Conservation (phyloP, 2,888 invertebrate genomes). For the Parnassius glacialis region DNA sequence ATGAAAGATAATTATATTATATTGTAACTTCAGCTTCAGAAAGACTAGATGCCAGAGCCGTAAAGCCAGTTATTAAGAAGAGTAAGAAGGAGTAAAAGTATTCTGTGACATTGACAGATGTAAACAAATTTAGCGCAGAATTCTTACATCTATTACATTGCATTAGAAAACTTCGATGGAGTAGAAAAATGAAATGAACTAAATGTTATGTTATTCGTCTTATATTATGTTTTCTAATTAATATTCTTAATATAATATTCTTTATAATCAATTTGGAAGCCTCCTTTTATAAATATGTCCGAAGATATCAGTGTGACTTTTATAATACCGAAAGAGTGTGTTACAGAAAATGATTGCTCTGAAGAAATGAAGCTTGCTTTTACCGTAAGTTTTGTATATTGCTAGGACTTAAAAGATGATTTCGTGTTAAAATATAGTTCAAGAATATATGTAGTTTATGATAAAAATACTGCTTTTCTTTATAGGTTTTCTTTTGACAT, state of each 20-base stretch:
- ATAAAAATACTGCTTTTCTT: too few relatives aligned
- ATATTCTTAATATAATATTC: background rate
- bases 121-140: constrained; percentile 22
- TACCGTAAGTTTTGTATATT: constrained; percentile 64
- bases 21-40: too few relatives aligned
- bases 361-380: constrained; percentile 83
- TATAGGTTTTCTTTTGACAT: too few relatives aligned
- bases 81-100: too few relatives aligned
- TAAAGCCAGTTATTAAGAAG: too few relatives aligned
- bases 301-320: constrained; percentile 74
- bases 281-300: constrained; percentile 44
- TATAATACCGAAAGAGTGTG: constrained; percentile 74
- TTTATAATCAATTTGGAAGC: background rate
- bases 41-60: too few relatives aligned
- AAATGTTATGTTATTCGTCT: background rate
- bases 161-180: background rate
- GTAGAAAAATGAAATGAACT: too few relatives aligned
- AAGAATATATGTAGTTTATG: too few relatives aligned
- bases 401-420: too few relatives aligned
- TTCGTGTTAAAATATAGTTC: too few relatives aligned
- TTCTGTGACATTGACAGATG: constrained; percentile 16
- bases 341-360: constrained; percentile 75
- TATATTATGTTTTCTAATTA: background rate
- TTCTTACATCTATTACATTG: too few relatives aligned
- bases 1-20: too few relatives aligned